Conservation (phyloP, 2,797 vertebrate genomes). For the Chelon labrosus region DNA sequence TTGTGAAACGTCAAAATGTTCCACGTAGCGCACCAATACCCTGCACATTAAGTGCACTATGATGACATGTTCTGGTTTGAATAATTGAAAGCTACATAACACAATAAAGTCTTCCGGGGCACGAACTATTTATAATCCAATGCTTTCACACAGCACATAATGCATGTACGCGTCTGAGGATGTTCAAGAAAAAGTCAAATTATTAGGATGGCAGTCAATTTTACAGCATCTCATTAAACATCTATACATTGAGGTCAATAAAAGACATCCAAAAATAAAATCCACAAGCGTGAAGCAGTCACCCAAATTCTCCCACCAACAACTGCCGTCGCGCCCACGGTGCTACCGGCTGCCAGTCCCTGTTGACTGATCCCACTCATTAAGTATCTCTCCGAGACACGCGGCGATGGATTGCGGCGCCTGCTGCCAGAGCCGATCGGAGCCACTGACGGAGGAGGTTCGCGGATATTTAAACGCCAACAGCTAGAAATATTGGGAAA, state of each 20-base stretch:
- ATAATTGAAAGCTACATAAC: not conserved
- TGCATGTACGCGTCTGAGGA: not conserved
- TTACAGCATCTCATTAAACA: conserved; percentile 5
- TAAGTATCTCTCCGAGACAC: conserved; percentile 51
- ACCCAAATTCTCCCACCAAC: conserved; percentile 10
- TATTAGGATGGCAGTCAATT: not conserved
- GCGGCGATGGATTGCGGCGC: conserved; percentile 33
- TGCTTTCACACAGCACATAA: not conserved
- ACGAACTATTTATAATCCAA: not conserved
- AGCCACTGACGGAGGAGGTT: conserved; percentile 52
- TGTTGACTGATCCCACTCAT: conserved; percentile 65
- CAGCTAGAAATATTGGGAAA: conserved; percentile 43
- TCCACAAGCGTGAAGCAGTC: not conserved
- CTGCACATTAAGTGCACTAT: not conserved
- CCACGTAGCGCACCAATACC: not conserved
- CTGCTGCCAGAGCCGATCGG: conserved; percentile 61
- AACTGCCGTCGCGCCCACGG: conserved; percentile 30
- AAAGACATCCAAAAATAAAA: conserved; percentile 8
- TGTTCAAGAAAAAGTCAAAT: not conserved
- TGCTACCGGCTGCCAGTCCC: conserved; percentile 49
- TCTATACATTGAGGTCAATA: not conserved
- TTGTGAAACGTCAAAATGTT: not conserved
- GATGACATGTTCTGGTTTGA: not conserved
- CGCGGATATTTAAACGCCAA: conserved; percentile 34
- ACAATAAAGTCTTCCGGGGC: not conserved